Evolutionary conservation across 1,140 invertebrate genomes (phyloP).

Genomic region (Drosophila micromelanica): DNA sequence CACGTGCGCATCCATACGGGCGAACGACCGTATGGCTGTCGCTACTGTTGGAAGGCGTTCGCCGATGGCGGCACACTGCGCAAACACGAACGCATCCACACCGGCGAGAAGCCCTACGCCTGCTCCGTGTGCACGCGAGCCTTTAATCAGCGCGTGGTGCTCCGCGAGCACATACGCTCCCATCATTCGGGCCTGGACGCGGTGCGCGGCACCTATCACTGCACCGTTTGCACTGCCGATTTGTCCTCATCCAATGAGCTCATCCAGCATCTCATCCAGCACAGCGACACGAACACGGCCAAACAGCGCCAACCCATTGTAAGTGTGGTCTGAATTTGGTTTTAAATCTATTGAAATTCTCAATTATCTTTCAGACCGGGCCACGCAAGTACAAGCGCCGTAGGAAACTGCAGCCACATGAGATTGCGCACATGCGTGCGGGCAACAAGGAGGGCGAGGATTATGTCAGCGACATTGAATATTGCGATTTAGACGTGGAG

Average conservation of each 20-base stretch:
- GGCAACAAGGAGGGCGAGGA: constrained; percentile 64
- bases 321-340: constrained; percentile 27
- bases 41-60: constrained; percentile 99
- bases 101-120: constrained; percentile 97
- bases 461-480: constrained; percentile 73
- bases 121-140: constrained; percentile 96
- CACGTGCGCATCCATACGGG: constrained; percentile 94
- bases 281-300: constrained; percentile 93
- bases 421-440: constrained; percentile 85
- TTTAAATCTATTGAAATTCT: constrained; percentile 7
- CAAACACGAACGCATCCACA: constrained; percentile 99
- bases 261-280: constrained; percentile 91
- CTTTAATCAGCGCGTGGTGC: constrained; percentile 93
- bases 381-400: constrained; percentile 92
- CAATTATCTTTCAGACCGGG: constrained; percentile 85
- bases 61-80: constrained; percentile 98
- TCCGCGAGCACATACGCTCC: constrained; percentile 92
- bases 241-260: constrained; percentile 89
- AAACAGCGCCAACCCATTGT: constrained; percentile 90
- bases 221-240: constrained; percentile 90
- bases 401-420: constrained; percentile 89
- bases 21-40: constrained; percentile 94
- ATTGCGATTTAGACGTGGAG: constrained; percentile 76
- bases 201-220: constrained; percentile 87
- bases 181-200: constrained; percentile 92